Evolutionary conservation across 2,113 vertebrate genomes (phyloP).

Genomic region (Grallaria varia): DNA sequence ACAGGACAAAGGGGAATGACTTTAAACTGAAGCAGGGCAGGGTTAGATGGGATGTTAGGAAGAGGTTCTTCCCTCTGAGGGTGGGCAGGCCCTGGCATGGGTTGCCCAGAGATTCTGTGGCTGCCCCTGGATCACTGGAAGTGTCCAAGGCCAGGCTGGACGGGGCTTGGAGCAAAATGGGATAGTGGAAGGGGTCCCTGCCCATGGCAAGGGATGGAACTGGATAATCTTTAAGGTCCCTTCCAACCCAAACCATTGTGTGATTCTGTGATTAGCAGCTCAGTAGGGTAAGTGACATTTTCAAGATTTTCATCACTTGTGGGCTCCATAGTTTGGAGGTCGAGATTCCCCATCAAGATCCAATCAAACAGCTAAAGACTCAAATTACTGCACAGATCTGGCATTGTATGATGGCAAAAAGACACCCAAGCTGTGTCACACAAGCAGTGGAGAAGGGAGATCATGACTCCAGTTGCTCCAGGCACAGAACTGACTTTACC

Average conservation of each 20-base stretch:
- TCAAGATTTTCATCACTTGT: neutral
- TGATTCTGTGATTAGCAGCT: neutral
- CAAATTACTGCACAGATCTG: neutral
- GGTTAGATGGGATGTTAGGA: neutral
- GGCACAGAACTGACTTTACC: neutral
- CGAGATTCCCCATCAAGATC: neutral
- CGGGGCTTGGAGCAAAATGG: fast-evolving
- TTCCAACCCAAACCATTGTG: neutral
- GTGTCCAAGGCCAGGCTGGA: neutral
- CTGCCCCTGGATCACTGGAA: neutral
- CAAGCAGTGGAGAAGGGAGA: neutral
- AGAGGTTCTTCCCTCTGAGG: neutral
- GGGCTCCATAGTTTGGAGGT: neutral
- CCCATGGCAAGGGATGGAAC: fast-evolving
- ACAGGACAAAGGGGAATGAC: too few relatives aligned
- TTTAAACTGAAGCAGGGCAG: neutral
- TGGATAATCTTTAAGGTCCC: neutral
- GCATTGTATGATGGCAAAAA: neutral
- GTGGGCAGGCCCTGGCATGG: neutral
- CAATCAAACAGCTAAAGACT: neutral
- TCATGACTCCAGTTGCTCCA: neutral
- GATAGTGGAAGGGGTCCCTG: neutral
- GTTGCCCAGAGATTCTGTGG: neutral
- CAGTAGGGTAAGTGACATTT: neutral
- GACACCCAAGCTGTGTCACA: neutral